Conservation (phyloP, 2,888 invertebrate species). For the Sipha maydis region DNA sequence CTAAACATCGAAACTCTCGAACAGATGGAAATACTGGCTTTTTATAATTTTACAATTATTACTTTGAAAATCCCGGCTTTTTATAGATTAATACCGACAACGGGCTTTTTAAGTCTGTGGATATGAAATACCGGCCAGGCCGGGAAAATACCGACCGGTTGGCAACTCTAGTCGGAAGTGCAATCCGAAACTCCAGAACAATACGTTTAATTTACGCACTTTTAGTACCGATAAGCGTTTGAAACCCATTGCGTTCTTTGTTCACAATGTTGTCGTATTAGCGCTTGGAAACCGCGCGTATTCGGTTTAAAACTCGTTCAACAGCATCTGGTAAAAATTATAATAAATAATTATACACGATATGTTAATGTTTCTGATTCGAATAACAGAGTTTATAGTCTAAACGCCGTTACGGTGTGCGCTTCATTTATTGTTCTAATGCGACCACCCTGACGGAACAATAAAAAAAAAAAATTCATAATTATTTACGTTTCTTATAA, state of each 20-base stretch:
- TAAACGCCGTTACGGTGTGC: not conserved
- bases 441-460: no score
- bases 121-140: no score
- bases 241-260: not conserved
- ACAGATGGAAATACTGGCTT: no score
- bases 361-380: not conserved
- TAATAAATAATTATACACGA: not conserved
- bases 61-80: no score
- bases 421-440: not conserved
- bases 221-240: not conserved
- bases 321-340: not conserved
- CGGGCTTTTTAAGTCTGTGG: no score
- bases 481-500: no score
- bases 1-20: no score
- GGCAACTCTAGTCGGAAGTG: not conserved
- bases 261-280: not conserved
- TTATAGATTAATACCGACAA: no score
- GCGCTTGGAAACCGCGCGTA: not conserved
- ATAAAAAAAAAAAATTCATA: no score
- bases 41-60: no score
- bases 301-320: no score
- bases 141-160: no score
- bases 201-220: not conserved
- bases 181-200: not conserved
- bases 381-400: not conserved